Percentiles rank a stretch among this genome's conserved stretches.
Evolutionary conservation across 2,888 invertebrate genomes (phyloP).

Genomic region (Polyommatus iphigenia): DNA sequence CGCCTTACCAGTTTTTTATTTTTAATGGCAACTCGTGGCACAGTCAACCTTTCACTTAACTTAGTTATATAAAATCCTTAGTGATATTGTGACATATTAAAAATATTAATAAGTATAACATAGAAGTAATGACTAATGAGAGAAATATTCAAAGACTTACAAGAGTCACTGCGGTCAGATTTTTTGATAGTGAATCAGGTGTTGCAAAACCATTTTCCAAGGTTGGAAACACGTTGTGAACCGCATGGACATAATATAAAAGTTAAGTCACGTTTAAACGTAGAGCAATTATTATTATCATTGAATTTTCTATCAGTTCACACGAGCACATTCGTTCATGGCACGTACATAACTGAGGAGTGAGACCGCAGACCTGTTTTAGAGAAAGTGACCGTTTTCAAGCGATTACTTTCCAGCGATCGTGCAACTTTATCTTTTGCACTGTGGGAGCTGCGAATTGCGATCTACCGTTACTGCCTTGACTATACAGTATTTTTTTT

Average conservation of each 20-base stretch:
- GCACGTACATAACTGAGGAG: conserved; percentile 49
- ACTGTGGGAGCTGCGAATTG: conserved; percentile 41
- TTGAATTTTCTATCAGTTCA: conserved; percentile 11
- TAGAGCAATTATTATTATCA: conserved; percentile 23
- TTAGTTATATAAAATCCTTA: conserved; percentile 27
- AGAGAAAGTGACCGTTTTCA: conserved; percentile 74
- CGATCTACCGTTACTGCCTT: conserved; percentile 59
- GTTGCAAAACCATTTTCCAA: conserved; percentile 31
- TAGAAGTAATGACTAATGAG: not conserved
- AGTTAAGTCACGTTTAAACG: conserved; percentile 25
- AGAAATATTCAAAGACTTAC: conserved; percentile 13
- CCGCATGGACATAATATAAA: conserved; percentile 5
- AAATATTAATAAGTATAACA: not conserved
- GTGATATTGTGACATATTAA: not conserved
- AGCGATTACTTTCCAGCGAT: conserved; percentile 69
- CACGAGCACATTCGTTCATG: conserved; percentile 49
- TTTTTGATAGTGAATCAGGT: not conserved
- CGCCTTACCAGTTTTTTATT: conserved; percentile 68
- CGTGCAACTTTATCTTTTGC: conserved; percentile 53
- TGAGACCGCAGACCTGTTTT: conserved; percentile 54
- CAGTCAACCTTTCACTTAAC: conserved; percentile 65
- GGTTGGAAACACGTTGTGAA: conserved; percentile 23
- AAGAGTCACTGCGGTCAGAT: not conserved
- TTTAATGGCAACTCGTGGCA: conserved; percentile 64
- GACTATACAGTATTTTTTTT: conserved; percentile 7